Evolutionary conservation across 2,113 vertebrate genomes (phyloP), one percentile per base, ranked within the genome.

Genomic region (Antechinus stuartii): DNA sequence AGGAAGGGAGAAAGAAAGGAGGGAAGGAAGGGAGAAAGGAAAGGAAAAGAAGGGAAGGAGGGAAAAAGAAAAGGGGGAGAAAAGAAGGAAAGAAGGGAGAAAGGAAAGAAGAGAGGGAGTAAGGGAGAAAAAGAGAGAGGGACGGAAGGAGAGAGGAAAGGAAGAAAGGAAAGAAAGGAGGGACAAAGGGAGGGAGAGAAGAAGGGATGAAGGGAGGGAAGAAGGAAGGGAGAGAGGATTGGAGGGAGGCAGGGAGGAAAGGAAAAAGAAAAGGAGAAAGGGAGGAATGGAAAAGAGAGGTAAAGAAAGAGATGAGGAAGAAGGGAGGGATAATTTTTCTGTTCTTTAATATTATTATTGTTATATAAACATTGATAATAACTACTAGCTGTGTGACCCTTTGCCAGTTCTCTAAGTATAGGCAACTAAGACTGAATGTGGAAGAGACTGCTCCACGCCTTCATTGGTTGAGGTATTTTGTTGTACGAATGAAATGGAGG

Each of bases 21-120:
- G 3, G 4, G 54, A 30, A 8, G 8, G 68, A 84, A 14, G 68
- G 27, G 25, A 16, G n/a, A 24, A n/a, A n/a, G 35, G 4, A 76
- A 26, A 26, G 26, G 25, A 25, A 84, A 27, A 5, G 42, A 30
- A 61, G 4, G 1, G 1, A 68, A 9, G 10, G 10, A 61, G 1
- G 8, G 8, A 61, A 2, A 0, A 11, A 35, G 9, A 16, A 16
- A 16, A 11, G 3, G 4, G 14, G 27, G 12, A 5, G 3, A 5
- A 68, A 5, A 27, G 12, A 68, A 16, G 30, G 12, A 16, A 68
- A 5, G 0, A 4, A 68, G 5, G 11, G 1, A 35, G 5, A 3
- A 4, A 68, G 3, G 12, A 3, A 35, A 4, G 11, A 14, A 68
- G 27, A 3, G 2, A 68, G 0, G 11, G 12, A 68, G 27, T 3